A percentile compares a stretch with the other conserved stretches of the same genome.
These are phyloP conservation scores for Sebastes glaucus DNA, from an alignment of 2,797 vertebrate species.

Conservation along the genomic window DNA sequence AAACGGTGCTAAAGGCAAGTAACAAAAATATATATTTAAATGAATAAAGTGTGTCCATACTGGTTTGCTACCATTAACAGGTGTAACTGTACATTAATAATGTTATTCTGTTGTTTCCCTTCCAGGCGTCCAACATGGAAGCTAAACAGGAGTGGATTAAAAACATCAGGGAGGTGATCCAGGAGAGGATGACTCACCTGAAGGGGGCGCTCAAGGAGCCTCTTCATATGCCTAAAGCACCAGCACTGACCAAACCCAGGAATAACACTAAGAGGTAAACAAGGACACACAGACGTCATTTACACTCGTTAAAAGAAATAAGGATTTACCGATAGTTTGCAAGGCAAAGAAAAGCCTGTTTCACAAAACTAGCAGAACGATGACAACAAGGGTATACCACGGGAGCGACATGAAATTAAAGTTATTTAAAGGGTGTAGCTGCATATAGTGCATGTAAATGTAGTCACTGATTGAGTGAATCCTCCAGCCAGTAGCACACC, in stretches of 20 bases:
- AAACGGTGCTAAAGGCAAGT: constrained; percentile 94
- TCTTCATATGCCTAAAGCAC: constrained; percentile 93
- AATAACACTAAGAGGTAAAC: constrained; percentile 92
- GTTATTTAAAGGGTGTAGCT: too few species aligned
- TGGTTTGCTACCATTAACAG: neutral
- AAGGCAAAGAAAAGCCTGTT: too few species aligned
- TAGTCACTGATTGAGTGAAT: neutral
- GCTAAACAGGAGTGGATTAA: constrained; percentile 99
- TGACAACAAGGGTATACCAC: too few species aligned
- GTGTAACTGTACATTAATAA: too few species aligned
- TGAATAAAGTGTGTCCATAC: neutral
- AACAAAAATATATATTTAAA: too few species aligned
- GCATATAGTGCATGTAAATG: neutral
- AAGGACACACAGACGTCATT: neutral
- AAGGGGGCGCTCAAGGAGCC: constrained; percentile 98
- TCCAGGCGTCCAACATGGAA: constrained; percentile 92
- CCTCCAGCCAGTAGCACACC: neutral
- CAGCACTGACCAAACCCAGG: constrained; percentile 88
- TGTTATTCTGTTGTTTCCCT: neutral
- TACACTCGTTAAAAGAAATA: too few species aligned
- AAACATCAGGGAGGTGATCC: constrained; percentile 97
- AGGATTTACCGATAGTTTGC: too few species aligned
- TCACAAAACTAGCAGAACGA: too few species aligned
- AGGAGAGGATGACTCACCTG: constrained; percentile 97
- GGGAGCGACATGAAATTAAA: too few species aligned